phyloP scores from a whole-genome alignment of 2,113 vertebrate genomes.

The Choloepus hoffmanni region DNA sequence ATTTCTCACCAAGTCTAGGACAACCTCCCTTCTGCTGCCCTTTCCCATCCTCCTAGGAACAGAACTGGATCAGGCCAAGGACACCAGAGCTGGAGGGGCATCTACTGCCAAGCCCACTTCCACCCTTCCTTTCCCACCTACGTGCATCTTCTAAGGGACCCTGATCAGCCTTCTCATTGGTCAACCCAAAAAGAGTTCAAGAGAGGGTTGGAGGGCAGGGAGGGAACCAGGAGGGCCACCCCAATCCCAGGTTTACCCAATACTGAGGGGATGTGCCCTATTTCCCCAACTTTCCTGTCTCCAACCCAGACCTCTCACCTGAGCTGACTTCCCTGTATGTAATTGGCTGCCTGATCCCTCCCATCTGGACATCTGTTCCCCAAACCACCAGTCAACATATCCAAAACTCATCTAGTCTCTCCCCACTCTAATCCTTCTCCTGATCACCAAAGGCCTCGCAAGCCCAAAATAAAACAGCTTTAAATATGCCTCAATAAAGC shows the following conservation, averaged over 20 bases:
- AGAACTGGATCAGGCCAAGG: background rate
- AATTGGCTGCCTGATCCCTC: background rate
- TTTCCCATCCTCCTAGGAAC: background rate
- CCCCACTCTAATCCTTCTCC: background rate
- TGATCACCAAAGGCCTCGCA: background rate
- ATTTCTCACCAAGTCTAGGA: background rate
- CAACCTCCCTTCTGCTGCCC: background rate
- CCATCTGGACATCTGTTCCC: background rate
- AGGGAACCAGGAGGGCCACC: background rate
- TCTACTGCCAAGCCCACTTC: too few relatives aligned
- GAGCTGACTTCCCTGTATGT: too few relatives aligned
- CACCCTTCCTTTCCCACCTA: background rate
- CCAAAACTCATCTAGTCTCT: background rate
- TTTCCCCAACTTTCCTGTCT: background rate
- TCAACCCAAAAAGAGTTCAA: background rate
- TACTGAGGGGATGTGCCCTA: background rate
- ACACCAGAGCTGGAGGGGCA: background rate
- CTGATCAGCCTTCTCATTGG: background rate
- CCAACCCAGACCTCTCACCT: background rate
- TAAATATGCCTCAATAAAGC: background rate
- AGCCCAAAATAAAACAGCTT: background rate
- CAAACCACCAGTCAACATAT: background rate
- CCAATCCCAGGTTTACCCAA: background rate
- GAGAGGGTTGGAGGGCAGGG: too few relatives aligned
- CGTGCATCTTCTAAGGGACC: background rate